Evolutionary conservation across 2,113 vertebrate genomes (phyloP), one percentile per base, ranked within the genome.

Genomic region (Chionodraco myersi): DNA sequence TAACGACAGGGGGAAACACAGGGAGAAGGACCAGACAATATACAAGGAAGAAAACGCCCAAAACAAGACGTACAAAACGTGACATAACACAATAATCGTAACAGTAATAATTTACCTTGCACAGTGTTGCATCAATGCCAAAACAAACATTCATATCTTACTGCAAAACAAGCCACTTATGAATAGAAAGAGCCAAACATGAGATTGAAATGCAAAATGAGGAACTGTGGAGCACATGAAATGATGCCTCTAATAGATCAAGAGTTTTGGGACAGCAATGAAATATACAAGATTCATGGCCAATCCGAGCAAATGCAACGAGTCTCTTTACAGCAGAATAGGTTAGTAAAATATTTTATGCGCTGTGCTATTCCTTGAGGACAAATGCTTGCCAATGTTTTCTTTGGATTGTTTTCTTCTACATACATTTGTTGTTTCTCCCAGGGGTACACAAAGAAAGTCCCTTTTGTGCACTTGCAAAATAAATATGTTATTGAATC

Each of bases 401-500:
- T 69, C 30, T 49, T 70, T 61, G 12, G 4, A 4, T 12, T 67
- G 54, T 36, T 47, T 41, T 53, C 30, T 48, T 47, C 2, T 54
- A 45, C 14, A 71, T 56, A 9, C 10, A 53, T 77, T 45, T 61
- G 36, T 23, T 82, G 36, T 75, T 54, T 83, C 14, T 56, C 26
- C 52, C 45, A 34, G 47, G 5, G 47, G 49, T 58, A 52, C 12
- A 79, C 30, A 77, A 53, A 56, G 0, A 68, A 21, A 2, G 15
- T 59, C 64, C 15, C 44, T 53, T 15, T 26, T 65, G 23, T 67
- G 12, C 48, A 67, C 48, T 41, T 41, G 5, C 36, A 6, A 41
- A 41, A 41, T 41, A 41, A 41, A 41, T 41, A 41, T 41, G 7
- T 41, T 41, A 76, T 84, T 75, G 58, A 49, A 73, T 63, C 14